A percentile compares a stretch with the other conserved stretches of the same genome.
Evolutionary conservation across 2,797 vertebrate genomes (phyloP).

Genomic region (Pseudomugil tenellus): DNA sequence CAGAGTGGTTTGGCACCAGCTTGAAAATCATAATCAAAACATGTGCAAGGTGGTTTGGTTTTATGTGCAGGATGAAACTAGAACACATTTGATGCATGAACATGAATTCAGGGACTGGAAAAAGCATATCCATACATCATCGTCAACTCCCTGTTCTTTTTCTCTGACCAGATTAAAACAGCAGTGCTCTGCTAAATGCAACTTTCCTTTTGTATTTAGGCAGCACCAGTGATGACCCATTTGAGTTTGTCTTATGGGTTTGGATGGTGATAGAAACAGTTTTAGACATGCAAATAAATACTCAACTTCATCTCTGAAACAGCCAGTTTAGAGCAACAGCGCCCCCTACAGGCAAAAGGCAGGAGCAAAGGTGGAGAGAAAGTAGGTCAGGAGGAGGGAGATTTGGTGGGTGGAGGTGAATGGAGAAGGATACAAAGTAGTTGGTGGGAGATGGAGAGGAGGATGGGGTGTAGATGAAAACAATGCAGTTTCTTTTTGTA

Average conservation of each 20-base stretch:
- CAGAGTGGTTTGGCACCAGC: not conserved
- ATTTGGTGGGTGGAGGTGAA: slow-evolving; percentile 19
- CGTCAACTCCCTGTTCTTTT: slow-evolving; percentile 16
- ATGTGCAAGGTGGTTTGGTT: slow-evolving; percentile 23
- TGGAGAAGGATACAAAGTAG: slow-evolving; percentile 17
- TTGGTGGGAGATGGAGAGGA: slow-evolving; percentile 1
- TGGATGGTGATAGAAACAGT: slow-evolving; percentile 7
- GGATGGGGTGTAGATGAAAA: not conserved
- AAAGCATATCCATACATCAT: slow-evolving; percentile 15
- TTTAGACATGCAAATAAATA: slow-evolving; percentile 28
- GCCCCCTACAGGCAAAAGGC: slow-evolving; percentile 70
- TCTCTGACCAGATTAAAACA: slow-evolving; percentile 11
- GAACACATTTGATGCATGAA: slow-evolving; percentile 56
- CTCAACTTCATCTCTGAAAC: slow-evolving; percentile 13
- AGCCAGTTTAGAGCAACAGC: slow-evolving; percentile 54
- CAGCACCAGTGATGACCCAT: slow-evolving; percentile 40
- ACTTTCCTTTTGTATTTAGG: slow-evolving; percentile 10
- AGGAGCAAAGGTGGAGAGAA: slow-evolving; percentile 44
- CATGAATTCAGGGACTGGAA: slow-evolving; percentile 15
- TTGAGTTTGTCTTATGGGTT: slow-evolving; percentile 35
- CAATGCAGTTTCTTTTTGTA: not conserved
- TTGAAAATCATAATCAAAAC: slow-evolving; percentile 2
- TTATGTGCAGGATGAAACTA: slow-evolving; percentile 40
- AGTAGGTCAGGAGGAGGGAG: slow-evolving; percentile 67
- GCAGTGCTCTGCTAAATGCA: slow-evolving; percentile 21